Conservation (phyloP, 2,888 invertebrate species). For the Anthoptus insignis region DNA sequence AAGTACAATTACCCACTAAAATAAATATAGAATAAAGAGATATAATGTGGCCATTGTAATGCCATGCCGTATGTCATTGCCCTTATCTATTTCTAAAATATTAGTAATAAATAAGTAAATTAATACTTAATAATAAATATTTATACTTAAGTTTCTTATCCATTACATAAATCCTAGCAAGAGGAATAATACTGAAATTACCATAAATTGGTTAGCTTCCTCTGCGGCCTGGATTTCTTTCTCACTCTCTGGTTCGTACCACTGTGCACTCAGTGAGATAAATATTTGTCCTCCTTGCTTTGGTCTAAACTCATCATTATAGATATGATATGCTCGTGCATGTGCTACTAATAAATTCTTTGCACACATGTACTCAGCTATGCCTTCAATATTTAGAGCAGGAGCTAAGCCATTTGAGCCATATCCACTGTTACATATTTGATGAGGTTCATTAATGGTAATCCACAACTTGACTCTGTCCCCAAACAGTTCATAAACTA, state of each 20-base stretch:
- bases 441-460: constrained; percentile 84
- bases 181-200: constrained; percentile 1
- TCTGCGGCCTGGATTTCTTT: constrained; percentile 74
- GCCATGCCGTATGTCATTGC: too few relatives aligned
- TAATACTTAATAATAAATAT: too few relatives aligned
- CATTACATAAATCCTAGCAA: too few relatives aligned
- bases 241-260: constrained; percentile 75
- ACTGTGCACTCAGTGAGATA: constrained; percentile 84
- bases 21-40: too few relatives aligned
- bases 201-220: constrained; percentile 53
- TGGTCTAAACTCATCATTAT: constrained; percentile 59
- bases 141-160: too few relatives aligned
- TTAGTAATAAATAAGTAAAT: too few relatives aligned
- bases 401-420: constrained; percentile 58
- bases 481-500: constrained; percentile 68
- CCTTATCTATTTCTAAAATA: too few relatives aligned
- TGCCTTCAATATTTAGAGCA: constrained; percentile 62
- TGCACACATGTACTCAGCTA: constrained; percentile 76
- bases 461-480: constrained; percentile 82
- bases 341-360: constrained; percentile 84
- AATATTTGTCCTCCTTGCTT: constrained; percentile 64
- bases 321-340: constrained; percentile 68
- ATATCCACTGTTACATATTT: constrained; percentile 70
- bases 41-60: too few relatives aligned
- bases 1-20: too few relatives aligned